phyloP scores from a whole-genome alignment of 2,797 vertebrate species.

The Brachyalestes nurse region DNA sequence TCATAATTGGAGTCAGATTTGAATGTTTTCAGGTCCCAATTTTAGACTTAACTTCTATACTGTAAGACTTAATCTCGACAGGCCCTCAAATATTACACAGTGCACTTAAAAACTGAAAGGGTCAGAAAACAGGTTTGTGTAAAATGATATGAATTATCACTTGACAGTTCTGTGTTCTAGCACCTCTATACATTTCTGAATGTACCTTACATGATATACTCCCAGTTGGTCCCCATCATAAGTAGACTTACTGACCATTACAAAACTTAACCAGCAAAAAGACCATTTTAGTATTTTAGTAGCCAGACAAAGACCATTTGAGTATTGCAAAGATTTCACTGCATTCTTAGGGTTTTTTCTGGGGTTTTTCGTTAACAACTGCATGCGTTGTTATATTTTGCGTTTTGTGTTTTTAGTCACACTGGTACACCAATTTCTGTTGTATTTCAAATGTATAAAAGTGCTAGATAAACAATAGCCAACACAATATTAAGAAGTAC shows the following conservation, averaged over 20 bases:
- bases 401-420: not conserved
- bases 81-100: not conserved
- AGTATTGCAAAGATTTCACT: not conserved
- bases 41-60: not conserved
- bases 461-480: constrained; percentile 12
- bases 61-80: not conserved
- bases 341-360: not conserved
- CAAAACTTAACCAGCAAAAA: not conserved
- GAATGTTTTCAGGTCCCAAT: not conserved
- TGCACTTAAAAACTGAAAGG: not conserved
- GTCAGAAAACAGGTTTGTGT: constrained; percentile 3
- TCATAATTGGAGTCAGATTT: not conserved
- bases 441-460: constrained; percentile 23
- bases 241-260: not conserved
- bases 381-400: no score
- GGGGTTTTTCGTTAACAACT: no score
- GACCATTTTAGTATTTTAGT: no score
- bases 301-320: no score
- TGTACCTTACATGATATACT: not conserved
- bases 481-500: not conserved
- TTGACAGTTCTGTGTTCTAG: constrained; percentile 19
- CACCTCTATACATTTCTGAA: constrained; percentile 33
- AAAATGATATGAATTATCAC: constrained; percentile 1
- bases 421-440: not conserved
- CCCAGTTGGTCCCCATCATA: not conserved